Conservation (phyloP, 1,140 invertebrate genomes). For the Pristionchus pacificus region DNA sequence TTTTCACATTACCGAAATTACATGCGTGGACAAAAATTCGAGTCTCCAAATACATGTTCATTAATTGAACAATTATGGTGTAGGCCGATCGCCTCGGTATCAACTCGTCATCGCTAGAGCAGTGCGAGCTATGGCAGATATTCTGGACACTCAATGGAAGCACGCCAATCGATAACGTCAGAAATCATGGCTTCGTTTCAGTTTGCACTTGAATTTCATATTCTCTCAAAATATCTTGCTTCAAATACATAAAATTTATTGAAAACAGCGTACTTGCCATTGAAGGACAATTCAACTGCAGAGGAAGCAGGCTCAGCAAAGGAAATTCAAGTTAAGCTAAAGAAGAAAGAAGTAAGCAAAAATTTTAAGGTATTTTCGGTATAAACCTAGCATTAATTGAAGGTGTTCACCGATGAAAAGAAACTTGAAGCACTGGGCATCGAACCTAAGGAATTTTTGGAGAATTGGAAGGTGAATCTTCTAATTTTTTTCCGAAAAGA, state of each 20-base stretch:
- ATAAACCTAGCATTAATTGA: constrained; percentile 22
- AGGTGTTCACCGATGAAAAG: constrained; percentile 24
- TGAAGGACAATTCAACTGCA: constrained; percentile 14
- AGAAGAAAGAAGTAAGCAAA: constrained; percentile 17
- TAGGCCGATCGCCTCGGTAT: constrained; percentile 44
- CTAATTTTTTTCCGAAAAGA: constrained; percentile 6
- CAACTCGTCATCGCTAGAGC: constrained; percentile 39
- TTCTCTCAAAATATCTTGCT: too few species aligned
- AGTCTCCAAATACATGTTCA: too few species aligned
- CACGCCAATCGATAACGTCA: constrained; percentile 15
- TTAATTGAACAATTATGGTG: too few species aligned
- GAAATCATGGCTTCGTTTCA: background rate
- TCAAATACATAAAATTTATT: too few species aligned
- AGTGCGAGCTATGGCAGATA: constrained; percentile 44
- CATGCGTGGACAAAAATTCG: too few species aligned
- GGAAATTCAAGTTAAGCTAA: constrained; percentile 12
- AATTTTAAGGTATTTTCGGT: too few species aligned
- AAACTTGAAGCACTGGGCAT: constrained; percentile 33
- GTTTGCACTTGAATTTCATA: too few species aligned
- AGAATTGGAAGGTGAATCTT: constrained; percentile 13
- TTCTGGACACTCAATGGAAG: constrained; percentile 40
- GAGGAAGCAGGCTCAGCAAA: constrained; percentile 11
- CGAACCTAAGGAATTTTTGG: background rate
- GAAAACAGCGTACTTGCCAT: background rate
- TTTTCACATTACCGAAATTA: too few species aligned